Evolutionary conservation across 2,113 vertebrate genomes (phyloP), one percentile per base, ranked within the genome.

Genomic region (Egretta garzetta): DNA sequence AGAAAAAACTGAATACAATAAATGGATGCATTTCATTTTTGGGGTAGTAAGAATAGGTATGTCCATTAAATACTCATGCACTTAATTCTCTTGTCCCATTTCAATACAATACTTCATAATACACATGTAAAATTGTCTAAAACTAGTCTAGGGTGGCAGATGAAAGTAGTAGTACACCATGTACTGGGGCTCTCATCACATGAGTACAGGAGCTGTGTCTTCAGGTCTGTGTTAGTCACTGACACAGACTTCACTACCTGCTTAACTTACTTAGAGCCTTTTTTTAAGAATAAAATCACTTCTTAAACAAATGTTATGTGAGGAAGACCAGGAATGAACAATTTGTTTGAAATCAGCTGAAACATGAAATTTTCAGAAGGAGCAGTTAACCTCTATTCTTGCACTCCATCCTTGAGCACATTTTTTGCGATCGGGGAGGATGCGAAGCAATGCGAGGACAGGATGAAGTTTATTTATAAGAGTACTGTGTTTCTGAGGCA

Each of bases 11-110:
- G 43, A 97, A 95, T 60, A 60, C 7, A 33, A 18, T 67, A 86
- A 81, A 47, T 93, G 93, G 93, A 96, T 98, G 79, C 22, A 12
- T 92, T 97, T 96, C 74, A 66, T 96, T 21, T 97, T 97, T 98
- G 95, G 95, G 60, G 24, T 95, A 98, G 98, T 98, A 98, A 98
- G 98, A 94, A 92, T 80, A 98, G 96, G 77, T 96, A 79, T 91
- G 70, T 85, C 90, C 74, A 90, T 88, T 95, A 86, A 86, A 56
- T 86, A 13, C 53, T 63, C 71, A 60, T 75, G 94, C 45, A 49
- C 10, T 86, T 28, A 56, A 39, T 68, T 92, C 4, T 70, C 52
- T 66, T 90, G 30, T 63, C 71, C 47, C 88, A 68, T 84, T 95
- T 93, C 63, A 64, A 81, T 68, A 55, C 22, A 27, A 47, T 60